A percentile compares a stretch with the other conserved stretches of the same genome.
Evolutionary conservation across 2,113 vertebrate genomes (phyloP).

Genomic region (Pycnonotus jocosus): DNA sequence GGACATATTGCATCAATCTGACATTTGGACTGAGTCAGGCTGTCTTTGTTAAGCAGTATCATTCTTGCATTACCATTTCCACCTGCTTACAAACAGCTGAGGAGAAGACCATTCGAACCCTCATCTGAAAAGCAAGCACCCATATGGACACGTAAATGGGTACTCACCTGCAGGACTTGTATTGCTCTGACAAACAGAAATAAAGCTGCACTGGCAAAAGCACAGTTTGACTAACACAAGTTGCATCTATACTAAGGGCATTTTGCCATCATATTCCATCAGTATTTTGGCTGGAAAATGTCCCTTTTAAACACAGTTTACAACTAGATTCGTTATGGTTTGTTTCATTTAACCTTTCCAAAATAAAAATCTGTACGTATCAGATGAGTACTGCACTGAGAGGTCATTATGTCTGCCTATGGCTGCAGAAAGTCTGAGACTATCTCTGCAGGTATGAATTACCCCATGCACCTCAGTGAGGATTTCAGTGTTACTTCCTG

Average conservation of each 20-base stretch:
- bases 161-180: neutral
- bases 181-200: neutral
- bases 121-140: neutral
- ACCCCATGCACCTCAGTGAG: neutral
- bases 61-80: neutral
- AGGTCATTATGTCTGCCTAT: neutral
- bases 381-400: neutral
- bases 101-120: rapidly evolving
- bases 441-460: neutral
- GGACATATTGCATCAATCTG: neutral
- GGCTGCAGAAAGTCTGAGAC: neutral
- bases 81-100: neutral
- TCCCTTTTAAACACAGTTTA: neutral
- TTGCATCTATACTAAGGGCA: neutral
- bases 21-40: neutral
- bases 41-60: neutral
- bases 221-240: neutral
- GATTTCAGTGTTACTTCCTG: neutral
- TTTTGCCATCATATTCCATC: neutral
- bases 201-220: neutral
- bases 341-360: neutral
- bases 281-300: neutral
- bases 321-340: neutral
- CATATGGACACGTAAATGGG: neutral
- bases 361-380: neutral